Evolutionary conservation across 2,888 invertebrate genomes (phyloP), one percentile per base, ranked within the genome.

Genomic region (Synergus gifuensis): DNA sequence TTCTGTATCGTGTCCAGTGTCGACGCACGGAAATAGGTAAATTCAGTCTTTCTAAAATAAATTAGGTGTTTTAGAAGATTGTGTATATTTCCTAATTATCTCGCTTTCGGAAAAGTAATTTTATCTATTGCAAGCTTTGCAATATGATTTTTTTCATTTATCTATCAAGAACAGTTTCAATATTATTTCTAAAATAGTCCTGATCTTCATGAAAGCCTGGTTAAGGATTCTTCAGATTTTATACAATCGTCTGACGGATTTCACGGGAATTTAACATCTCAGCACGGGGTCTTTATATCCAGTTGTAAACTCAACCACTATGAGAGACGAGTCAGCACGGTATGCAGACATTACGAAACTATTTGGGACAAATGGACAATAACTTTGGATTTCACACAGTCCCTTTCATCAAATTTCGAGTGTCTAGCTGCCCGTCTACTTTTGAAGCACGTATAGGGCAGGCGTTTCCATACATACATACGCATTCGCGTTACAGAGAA

Each of bases 401-500:
- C 54, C 73, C 73, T 73, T 73, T 73, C 54, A 54, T 73, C 54
- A 73, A 73, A 73, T 54, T 73, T 54, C 54, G n/a, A 73, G 54
- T 49, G 73, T 54, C 60, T 28, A 60, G 60, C 22, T 36, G 36
- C 73, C 54, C 54, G 54, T 73, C 73, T 60, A 18, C 22, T 73
- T 36, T 36, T n/a, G 73, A 73, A 73, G 54, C 73, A 73, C 73
- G 73, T 73, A n/a, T n/a, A 73, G 54, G 12, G 12, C 22, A 54
- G 76, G 28, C 64, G 64, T 78, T 77, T 54, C 49, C 63, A 76
- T 54, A 64, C 76, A 49, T 44, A 54, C 64, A 40, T 42, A 28
- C 54, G 63, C 14, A 60, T 62, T 62, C 76, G 60, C 73, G 76
- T 80, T 64, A 76, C 67, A 76, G 77, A 77, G 73, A 80, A 80